Base-by-base conservation (phyloP, 30 jellyfish, hydroid and myxozoan species). In the Chironex yamaguchii region DNA sequence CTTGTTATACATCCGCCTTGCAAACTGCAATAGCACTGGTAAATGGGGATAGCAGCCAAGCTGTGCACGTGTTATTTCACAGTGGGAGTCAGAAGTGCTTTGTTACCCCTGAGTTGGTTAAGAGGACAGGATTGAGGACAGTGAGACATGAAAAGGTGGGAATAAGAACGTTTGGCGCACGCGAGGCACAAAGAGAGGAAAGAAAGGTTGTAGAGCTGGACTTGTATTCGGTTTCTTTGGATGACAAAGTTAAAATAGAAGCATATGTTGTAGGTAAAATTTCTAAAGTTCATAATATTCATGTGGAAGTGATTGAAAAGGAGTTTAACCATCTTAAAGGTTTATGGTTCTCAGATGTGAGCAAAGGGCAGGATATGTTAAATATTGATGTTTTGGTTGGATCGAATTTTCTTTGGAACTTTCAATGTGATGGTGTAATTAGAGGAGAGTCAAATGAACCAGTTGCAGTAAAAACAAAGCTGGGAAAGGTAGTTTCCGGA, bases 281-380 rank as follows among this genome's bases (percentile, higher is more conserved):
- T 36, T 1, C 87, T 49, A 53, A 20, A 1, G 42, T 74, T 22
- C 3, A 66, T 24, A 49, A 74, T 36, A 25, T 2, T 2, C 87
- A 74, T 22, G 53, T 74, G 0, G 75, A 74, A 74, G 26, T 22
- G 12, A 31, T 67, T 2, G 32, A 67, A 27, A 28, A 67, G 23
- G 22, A 67, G 1, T 67, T 4, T 24, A 32, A 25, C 51, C 71
- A 74, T 51, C 4, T 74, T 3, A 0, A 9, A 1, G 51, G 34
- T 1, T 1, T 74, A 0, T 74, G 26, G 17, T 74, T 74, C 17
- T 74, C 87, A 74, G 79, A 74, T 51, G 87, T 74, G 1, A n/a
- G 53, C 51, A 74, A 2, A 51, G 51, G 22, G 4, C 26, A 74
- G n/a, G 73, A 74, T 0, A 32, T 14, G 24, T 30, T 0, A 0